Base-by-base conservation (phyloP, 2,113 vertebrate genomes). In the Equus przewalskii region DNA sequence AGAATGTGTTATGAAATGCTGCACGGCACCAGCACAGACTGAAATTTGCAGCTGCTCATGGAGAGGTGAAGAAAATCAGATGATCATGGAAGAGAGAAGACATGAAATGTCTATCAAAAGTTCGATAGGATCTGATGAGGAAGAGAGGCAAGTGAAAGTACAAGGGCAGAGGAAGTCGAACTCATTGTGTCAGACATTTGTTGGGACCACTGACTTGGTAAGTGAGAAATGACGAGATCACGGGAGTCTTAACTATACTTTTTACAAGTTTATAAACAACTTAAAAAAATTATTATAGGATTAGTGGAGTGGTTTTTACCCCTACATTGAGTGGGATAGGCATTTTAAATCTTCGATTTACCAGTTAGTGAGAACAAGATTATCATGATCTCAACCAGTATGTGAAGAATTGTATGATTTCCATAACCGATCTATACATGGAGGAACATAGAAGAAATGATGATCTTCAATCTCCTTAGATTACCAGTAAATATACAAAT, bases 1-100 rank as follows among this genome's bases (percentile, higher is more conserved):
- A 24, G 8, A 28, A 6, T 12, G n/a, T 16, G 19, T 58, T 65
- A 15, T 41, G 46, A 89, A 56, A 44, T 51, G 1, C 44, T 6
- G 2, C 12, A 12, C 64, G 15, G 14, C 2, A 14, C 0, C 9
- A 30, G 2, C 1, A 21, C 9, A 24, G 15, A 13, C 30, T 4
- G 28, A 81, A 49, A 49, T 88, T 26, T 67, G 58, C 24, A 80
- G 72, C 19, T 33, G 69, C 8, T 28, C 1, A 46, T 13, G 30
- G 2, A 41, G 44, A 88, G 11, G 33, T 0, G 6, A 80, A 8
- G 16, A 58, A 16, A 19, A 30, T 44, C 8, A 4, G 14, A 8
- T 10, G 30, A 46, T 41, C 44, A 33, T 14, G 26, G 33, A 44
- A 72, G 13, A 78, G 6, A 6, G 33, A 15, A 83, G 28, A 16